Evolutionary conservation across 2,888 invertebrate species (phyloP).

Genomic region (Spilosoma lubricipeda): DNA sequence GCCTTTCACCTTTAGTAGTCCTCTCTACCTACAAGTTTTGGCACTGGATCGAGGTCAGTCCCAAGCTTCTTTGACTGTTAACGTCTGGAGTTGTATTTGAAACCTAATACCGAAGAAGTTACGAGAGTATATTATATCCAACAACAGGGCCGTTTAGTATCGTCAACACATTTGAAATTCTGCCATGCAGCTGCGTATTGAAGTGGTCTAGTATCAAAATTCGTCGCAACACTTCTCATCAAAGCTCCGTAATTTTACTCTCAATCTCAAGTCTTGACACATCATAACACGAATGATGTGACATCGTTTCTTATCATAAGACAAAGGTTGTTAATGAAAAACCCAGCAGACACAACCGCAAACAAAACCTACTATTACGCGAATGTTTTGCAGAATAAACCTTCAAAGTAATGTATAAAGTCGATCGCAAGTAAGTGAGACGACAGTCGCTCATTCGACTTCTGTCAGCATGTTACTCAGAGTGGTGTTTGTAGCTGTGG

Average conservation of each 20-base stretch:
- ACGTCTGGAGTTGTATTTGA: no score
- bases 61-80: no score
- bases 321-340: neutral
- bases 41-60: no score
- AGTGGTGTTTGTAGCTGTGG: slow-evolving; percentile 1
- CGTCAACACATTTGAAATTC: no score
- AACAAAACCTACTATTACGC: neutral
- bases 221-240: no score
- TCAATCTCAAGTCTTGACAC: neutral
- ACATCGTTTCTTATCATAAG: neutral
- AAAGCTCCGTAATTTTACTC: neutral
- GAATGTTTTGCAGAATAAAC: slow-evolving; percentile 11
- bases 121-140: no score
- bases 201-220: no score
- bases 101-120: no score
- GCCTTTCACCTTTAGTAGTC: no score
- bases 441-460: neutral
- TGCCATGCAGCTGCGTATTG: no score
- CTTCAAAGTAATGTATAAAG: slow-evolving; percentile 9
- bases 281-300: neutral
- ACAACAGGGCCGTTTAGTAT: no score
- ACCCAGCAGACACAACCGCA: neutral
- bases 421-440: neutral
- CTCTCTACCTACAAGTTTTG: no score
- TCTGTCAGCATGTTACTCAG: slow-evolving; percentile 1